Evolutionary conservation across 1,140 invertebrate species (phyloP).

Genomic region (Solenopsis invicta): DNA sequence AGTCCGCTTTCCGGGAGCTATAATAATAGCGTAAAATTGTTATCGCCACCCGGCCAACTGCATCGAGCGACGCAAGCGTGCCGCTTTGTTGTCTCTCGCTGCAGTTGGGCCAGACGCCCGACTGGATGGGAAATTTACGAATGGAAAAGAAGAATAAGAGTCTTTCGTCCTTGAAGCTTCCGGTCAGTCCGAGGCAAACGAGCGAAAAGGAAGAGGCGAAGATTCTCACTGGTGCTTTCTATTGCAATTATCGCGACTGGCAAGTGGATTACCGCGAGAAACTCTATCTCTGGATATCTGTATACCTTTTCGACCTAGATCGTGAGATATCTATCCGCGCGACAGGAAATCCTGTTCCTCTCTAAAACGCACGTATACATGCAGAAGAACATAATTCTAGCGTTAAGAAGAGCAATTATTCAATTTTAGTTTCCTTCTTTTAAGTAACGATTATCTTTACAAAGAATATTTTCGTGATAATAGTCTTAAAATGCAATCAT

Average conservation of each 20-base stretch:
- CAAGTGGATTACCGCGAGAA: slow-evolving; percentile 19
- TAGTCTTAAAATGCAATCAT: too few species aligned
- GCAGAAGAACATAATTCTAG: too few species aligned
- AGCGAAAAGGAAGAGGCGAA: not conserved
- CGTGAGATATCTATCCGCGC: slow-evolving; percentile 2
- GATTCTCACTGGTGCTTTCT: slow-evolving; percentile 11
- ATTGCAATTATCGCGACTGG: not conserved
- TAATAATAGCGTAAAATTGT: slow-evolving; percentile 9
- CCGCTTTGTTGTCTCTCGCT: not conserved
- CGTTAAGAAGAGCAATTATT: too few species aligned
- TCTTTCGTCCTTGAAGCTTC: slow-evolving; percentile 4
- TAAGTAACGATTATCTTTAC: too few species aligned
- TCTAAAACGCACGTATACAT: not conserved
- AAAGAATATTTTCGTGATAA: too few species aligned
- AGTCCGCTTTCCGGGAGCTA: not conserved
- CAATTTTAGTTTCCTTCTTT: too few species aligned
- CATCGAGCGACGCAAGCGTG: not conserved
- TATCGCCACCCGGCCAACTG: not conserved
- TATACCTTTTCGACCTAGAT: slow-evolving; percentile 22
- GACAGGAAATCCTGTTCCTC: not conserved
- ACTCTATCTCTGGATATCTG: slow-evolving; percentile 3
- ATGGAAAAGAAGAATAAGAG: not conserved
- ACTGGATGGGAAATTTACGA: not conserved
- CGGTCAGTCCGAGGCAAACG: not conserved
- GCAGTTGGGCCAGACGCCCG: not conserved